Evolutionary conservation across 2,888 invertebrate genomes (phyloP).

Genomic region (Perizoma affinitatum): DNA sequence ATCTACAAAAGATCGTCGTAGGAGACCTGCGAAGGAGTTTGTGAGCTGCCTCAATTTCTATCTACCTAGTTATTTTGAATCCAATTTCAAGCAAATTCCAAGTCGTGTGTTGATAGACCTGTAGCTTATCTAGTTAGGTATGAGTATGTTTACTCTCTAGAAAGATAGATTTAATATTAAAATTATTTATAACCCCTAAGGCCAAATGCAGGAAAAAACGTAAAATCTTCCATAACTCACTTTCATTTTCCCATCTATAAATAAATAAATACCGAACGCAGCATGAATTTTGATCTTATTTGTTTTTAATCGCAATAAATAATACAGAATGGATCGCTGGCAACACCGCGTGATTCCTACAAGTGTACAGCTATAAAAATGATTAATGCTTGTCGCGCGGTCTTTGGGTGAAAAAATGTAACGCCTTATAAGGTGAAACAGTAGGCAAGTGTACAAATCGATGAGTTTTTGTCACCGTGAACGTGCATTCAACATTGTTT

Average conservation of each 20-base stretch:
- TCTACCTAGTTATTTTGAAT: slow-evolving; percentile 41
- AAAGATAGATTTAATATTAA: slow-evolving; percentile 7
- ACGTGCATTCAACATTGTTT: slow-evolving; percentile 23
- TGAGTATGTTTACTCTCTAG: neutral
- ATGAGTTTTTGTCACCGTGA: slow-evolving; percentile 31
- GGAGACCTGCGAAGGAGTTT: slow-evolving; percentile 9
- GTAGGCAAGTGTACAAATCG: slow-evolving; percentile 44
- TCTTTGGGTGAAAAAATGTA: slow-evolving; percentile 44
- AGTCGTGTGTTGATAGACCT: slow-evolving; percentile 5
- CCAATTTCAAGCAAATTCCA: slow-evolving; percentile 25
- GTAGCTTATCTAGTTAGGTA: slow-evolving; percentile 6
- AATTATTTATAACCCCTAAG: slow-evolving; percentile 1
- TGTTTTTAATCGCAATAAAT: slow-evolving; percentile 73
- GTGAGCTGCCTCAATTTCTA: slow-evolving; percentile 39
- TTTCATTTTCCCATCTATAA: slow-evolving; percentile 46
- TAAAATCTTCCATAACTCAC: slow-evolving; percentile 40
- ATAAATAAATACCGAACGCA: slow-evolving; percentile 53
- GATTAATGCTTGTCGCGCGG: slow-evolving; percentile 61
- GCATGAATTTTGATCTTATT: slow-evolving; percentile 69
- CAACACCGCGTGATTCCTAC: slow-evolving; percentile 60
- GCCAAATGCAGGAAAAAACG: slow-evolving; percentile 15
- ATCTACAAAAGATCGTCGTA: slow-evolving; percentile 36
- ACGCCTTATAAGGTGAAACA: slow-evolving; percentile 42
- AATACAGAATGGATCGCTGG: slow-evolving; percentile 55
- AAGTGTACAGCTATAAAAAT: slow-evolving; percentile 67